phyloP scores from a whole-genome alignment of 2,797 vertebrate species.

The Dicrostonyx torquatus region DNA sequence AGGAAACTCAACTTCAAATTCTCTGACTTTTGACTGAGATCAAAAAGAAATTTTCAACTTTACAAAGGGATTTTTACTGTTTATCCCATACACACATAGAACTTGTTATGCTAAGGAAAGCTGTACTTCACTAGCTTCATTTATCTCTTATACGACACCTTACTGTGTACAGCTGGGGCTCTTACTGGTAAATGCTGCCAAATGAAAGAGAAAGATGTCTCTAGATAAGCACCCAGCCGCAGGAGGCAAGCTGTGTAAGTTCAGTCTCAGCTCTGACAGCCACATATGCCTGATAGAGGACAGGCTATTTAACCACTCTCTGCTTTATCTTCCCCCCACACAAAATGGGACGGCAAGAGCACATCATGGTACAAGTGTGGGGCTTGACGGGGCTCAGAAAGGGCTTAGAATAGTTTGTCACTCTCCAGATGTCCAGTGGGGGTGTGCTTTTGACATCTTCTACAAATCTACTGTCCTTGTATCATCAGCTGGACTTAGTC shows the following conservation, averaged over 20 bases:
- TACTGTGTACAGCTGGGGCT: neutral
- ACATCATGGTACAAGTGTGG: too few species aligned
- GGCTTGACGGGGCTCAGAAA: neutral
- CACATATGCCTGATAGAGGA: neutral
- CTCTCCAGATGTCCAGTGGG: neutral
- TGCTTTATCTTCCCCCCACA: neutral
- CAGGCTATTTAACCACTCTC: neutral
- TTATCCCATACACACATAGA: neutral
- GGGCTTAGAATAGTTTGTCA: neutral
- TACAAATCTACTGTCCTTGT: neutral
- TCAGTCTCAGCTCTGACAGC: neutral
- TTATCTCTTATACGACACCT: neutral
- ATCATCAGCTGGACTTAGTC: neutral
- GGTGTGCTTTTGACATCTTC: neutral
- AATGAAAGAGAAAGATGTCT: neutral
- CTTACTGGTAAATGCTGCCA: neutral
- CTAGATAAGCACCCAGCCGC: neutral
- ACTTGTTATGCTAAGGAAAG: neutral
- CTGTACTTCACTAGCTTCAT: neutral
- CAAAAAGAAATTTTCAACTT: neutral
- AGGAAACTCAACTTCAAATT: neutral
- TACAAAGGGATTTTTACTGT: neutral
- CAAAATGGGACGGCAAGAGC: neutral
- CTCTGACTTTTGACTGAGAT: neutral
- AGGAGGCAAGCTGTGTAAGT: neutral